Base-by-base conservation (phyloP, 92 coral and sea anemone genomes). In the Pocillopora grandis region DNA sequence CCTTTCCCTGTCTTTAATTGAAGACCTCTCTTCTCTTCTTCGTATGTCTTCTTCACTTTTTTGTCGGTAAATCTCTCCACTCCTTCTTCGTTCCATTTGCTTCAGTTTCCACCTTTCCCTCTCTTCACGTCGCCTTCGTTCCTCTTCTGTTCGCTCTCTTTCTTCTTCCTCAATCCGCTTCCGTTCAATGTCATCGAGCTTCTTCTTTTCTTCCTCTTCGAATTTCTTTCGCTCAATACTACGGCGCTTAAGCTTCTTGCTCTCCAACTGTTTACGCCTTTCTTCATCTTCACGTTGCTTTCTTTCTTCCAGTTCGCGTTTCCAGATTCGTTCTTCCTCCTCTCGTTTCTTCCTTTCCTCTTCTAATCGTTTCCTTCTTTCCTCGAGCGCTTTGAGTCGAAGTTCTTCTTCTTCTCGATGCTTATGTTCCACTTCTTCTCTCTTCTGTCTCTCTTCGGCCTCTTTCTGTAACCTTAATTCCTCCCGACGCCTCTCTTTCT, bases 31-130 rank as follows among this genome's bases (percentile, higher is more conserved):
- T 55, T 76, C 88, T n/a, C 83, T 76, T 57, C 58, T 59, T 58
- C 88, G 49, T 64, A 84, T 37, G 20, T 84, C 83, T 67, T 84
- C 83, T 48, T 84, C 88, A 76, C 88, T 91, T 35, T 83, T 82
- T 12, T 87, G 79, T 67, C 94, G 91, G 76, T 81, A 88, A 20
- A 90, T 88, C 36, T 88, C 92, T 17, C 90, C 85, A 58, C 91
- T 88, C 31, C 88, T 82, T 15, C 87, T 79, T 27, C 75, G 78
- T 10, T 91, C 93, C 66, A 61, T 77, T 58, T 88, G 90, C 19
- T 88, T 90, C 68, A 88, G 69, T 52, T 85, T 78, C 63, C 86
- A 73, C 18, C 85, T 87, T n/a, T 88, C 88, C 4, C 92, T 88
- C 35, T 87, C 92, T 27, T 67, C 87, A 72, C 88, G 85, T 10